Percentiles rank a stretch among this genome's conserved stretches.
These are phyloP conservation scores for Limnephilus lunatus DNA, from an alignment of 2,888 invertebrate species.

Conservation along the genomic window DNA sequence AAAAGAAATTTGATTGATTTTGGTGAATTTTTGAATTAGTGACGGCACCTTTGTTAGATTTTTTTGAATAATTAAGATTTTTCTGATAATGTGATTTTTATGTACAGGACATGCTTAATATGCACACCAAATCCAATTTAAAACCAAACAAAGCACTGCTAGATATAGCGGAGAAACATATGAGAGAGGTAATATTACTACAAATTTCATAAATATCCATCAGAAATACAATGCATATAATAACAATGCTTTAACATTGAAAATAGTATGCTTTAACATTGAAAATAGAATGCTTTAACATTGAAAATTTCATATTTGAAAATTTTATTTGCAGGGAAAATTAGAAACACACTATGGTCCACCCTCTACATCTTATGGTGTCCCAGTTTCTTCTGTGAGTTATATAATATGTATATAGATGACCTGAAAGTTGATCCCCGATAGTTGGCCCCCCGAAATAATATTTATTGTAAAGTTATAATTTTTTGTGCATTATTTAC, in stretches of 20 bases:
- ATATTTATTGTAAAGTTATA: no score
- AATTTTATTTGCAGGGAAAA: slow-evolving; percentile 18
- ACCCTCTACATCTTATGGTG: slow-evolving; percentile 56
- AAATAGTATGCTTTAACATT: no score
- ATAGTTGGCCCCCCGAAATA: no score
- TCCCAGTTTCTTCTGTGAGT: slow-evolving; percentile 52
- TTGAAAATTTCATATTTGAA: no score
- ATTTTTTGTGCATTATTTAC: no score
- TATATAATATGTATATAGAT: background rate
- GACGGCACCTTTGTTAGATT: background rate
- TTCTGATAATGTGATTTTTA: background rate
- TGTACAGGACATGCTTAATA: slow-evolving; percentile 4
- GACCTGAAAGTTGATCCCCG: no score
- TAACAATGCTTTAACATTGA: background rate
- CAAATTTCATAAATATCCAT: background rate
- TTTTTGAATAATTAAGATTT: background rate
- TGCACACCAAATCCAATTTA: slow-evolving; percentile 21
- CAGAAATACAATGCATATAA: background rate
- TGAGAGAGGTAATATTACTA: slow-evolving; percentile 43
- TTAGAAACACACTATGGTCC: slow-evolving; percentile 30
- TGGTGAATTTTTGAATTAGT: background rate
- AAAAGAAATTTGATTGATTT: background rate
- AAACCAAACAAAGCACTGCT: slow-evolving; percentile 59
- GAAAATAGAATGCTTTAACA: no score
- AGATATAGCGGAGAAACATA: slow-evolving; percentile 60